Percentiles rank a stretch among this genome's conserved stretches.
Evolutionary conservation across 1,140 invertebrate species (phyloP).

Genomic region (Papilio polytes): DNA sequence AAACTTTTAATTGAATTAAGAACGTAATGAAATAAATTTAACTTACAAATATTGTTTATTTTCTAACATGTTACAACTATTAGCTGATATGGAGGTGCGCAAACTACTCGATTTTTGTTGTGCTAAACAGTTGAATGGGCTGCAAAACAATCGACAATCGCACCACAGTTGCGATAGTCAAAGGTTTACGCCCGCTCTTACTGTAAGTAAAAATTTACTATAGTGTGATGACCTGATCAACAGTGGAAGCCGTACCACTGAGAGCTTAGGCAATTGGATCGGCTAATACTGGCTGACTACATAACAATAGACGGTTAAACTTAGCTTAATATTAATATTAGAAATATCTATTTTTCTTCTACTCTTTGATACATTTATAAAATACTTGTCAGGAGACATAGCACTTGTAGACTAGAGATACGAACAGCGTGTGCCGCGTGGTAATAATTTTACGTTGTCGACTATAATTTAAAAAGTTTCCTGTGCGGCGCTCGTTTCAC

Average conservation of each 20-base stretch:
- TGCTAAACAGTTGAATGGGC: no score
- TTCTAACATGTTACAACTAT: no score
- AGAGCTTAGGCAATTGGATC: not conserved
- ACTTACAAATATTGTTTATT: no score
- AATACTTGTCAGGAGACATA: not conserved
- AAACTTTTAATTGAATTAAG: no score
- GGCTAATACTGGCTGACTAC: not conserved
- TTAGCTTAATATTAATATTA: not conserved
- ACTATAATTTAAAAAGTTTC: constrained; percentile 40
- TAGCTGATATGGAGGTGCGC: no score
- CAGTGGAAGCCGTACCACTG: not conserved
- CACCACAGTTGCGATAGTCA: no score
- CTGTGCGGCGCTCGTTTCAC: constrained; percentile 28
- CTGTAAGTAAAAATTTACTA: not conserved
- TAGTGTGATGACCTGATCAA: not conserved
- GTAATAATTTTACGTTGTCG: constrained; percentile 24
- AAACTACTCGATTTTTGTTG: no score
- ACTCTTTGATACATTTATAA: not conserved
- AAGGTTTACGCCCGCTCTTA: not conserved
- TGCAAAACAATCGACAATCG: no score
- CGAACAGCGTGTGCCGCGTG: not conserved
- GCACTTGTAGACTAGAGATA: not conserved
- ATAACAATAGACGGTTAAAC: not conserved
- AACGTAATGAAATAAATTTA: no score
- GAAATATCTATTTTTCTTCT: not conserved